A percentile compares a stretch with the other conserved stretches of the same genome.
phyloP scores from a whole-genome alignment of 2,113 vertebrate species.

The Martes martes region DNA sequence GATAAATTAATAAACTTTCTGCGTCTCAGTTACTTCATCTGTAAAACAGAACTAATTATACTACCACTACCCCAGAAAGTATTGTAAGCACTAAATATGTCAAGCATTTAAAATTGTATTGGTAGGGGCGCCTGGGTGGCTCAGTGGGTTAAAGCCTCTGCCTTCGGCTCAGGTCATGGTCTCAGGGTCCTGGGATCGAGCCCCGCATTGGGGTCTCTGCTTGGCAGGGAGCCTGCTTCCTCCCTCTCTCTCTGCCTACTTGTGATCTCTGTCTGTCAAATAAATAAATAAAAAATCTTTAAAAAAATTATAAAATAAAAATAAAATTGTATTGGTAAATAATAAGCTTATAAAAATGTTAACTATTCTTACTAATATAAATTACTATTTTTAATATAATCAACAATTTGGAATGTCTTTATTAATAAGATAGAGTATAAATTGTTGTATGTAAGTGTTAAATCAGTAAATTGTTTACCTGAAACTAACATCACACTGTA shows the following conservation, averaged over 20 bases:
- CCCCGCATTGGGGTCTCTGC: rapidly evolving
- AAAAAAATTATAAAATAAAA: too few species aligned
- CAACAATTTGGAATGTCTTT: neutral
- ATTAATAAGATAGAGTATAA: neutral
- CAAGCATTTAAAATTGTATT: neutral
- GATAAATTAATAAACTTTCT: slow-evolving; percentile 9
- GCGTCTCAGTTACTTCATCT: neutral
- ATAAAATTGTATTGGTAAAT: neutral
- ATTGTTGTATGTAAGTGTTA: neutral
- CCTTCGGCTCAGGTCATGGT: too few species aligned
- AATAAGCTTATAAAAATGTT: neutral
- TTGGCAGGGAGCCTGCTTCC: too few species aligned
- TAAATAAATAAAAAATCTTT: too few species aligned
- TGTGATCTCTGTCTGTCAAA: too few species aligned
- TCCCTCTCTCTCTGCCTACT: too few species aligned
- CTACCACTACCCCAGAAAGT: neutral
- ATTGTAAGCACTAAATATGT: neutral
- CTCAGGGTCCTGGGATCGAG: too few species aligned
- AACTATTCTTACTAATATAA: neutral
- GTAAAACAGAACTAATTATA: slow-evolving; percentile 19
- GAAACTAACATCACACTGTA: neutral
- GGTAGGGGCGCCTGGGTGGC: neutral
- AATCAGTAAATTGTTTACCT: neutral
- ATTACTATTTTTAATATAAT: neutral
- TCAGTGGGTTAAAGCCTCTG: too few species aligned